Evolutionary conservation across 1,140 invertebrate genomes (phyloP), one percentile per base, ranked within the genome.

Genomic region (Drosophila arawakana): DNA sequence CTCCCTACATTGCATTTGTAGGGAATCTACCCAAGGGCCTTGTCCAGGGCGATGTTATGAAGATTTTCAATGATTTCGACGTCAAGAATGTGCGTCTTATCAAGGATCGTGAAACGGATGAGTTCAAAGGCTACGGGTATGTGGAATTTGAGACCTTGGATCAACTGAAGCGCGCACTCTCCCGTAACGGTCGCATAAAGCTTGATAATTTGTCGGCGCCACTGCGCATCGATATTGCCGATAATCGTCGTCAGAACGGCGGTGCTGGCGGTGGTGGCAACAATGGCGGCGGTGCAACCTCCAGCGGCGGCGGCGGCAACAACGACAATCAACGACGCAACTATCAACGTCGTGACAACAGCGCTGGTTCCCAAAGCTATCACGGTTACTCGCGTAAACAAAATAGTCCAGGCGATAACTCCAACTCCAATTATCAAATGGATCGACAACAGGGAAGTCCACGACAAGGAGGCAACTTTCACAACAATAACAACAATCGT

Each of bases 111-210:
- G 98, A 99, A 83, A 98, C 97, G 49, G 98, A 98, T 92, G 95
- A 95, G 92, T 97, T 98, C 94, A 98, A 98, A 94, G 97, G 98
- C 47, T 99, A 98, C 93, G 98, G 98, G 91, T 99, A 99, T 93
- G 98, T 99, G 46, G 98, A 99, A 93, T 99, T 99, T 93, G 96
- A 97, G 79, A 95, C 96, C 66, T 73, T 95, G 10, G 93, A 96
- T 10, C 96, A 97, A 82, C 93, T 99, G 60, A 94, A 96, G 86
- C 93, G 95, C 77, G 97, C 97, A 10, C 94, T 99, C 60, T 93
- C 95, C 75, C 94, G 96, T 91, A 96, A 98, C 93, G 96, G 96
- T 10, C 93, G 93, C 41, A 93, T 97, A 37, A 93, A 94, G 83
- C 95, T 97, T 70, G 96, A 97, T 69, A 95, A 95, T 52, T 57